Conservation (phyloP, 2,113 vertebrate genomes). For the Condylura cristata region DNA sequence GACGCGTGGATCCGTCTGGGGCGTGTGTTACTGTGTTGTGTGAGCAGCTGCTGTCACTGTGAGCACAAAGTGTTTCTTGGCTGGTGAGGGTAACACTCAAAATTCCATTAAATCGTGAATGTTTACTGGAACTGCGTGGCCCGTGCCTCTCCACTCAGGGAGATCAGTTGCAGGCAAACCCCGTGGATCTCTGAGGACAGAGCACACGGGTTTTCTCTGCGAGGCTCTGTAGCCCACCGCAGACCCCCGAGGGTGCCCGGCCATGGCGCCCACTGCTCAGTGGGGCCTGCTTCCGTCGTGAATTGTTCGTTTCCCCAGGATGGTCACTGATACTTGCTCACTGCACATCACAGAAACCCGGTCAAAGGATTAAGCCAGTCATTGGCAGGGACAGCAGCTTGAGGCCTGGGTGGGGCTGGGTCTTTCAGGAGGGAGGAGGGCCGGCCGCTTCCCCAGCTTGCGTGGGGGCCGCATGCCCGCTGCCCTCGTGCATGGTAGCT, state of each 20-base stretch:
- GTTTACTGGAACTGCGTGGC: neutral
- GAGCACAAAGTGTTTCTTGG: neutral
- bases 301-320: neutral
- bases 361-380: neutral
- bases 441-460: neutral
- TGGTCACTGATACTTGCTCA: too few relatives aligned
- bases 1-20: neutral
- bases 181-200: neutral
- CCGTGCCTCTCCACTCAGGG: neutral
- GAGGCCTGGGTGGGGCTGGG: neutral
- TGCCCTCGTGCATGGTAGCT: neutral
- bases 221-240: neutral
- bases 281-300: neutral
- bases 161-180: neutral
- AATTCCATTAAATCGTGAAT: neutral
- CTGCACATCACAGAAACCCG: accelerated
- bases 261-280: neutral
- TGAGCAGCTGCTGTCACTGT: neutral
- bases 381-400: neutral
- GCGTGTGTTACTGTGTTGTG: neutral
- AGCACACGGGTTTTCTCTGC: neutral
- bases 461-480: neutral
- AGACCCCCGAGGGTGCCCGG: accelerated
- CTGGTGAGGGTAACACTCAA: neutral
- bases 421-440: neutral